Evolutionary conservation across 2,888 invertebrate species (phyloP), one percentile per base, ranked within the genome.

Genomic region (Drosophila gaucha): DNA sequence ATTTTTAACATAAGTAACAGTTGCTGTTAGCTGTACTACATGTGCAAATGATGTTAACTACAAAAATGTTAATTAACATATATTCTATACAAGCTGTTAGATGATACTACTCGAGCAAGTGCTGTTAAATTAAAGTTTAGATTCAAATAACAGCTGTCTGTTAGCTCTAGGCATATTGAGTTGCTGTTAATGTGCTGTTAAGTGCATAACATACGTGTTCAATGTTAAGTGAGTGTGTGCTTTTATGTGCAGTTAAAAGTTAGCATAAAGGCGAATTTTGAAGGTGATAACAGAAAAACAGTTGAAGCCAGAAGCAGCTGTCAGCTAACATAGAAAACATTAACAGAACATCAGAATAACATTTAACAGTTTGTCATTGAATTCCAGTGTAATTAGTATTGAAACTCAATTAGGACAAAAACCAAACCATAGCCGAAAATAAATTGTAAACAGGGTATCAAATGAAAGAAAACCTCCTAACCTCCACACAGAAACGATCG

Each of bases 401-500:
- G 52, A 22, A 44, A 63, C 51, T 20, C 16, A 43, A 26, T 44
- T 63, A 71, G 64, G 41, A 58, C 30, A 47, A 49, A 66, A 58
- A 63, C 68, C 65, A 67, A 79, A 82, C 67, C 66, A 78, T 64
- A 64, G 51, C 63, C 47, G 56, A 54, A 68, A 60, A 49, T 31
- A 59, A 41, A 36, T 56, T 71, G 65, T 60, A 72, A 44, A 68
- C 22, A 56, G 56, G 38, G 33, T 55, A 67, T 72, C 73, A 75
- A 85, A 78, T 73, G 74, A 75, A 77, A 73, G 46, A 31, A 73
- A 73, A 69, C 70, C 85, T 89, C 91, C 92, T 92, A 91, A 92
- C 92, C 92, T 92, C 92, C 85, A 92, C 91, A 89, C 90, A 91
- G 90, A 90, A 90, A 88, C 89, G 90, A 89, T 91, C 91, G 82